These are phyloP conservation scores for Melanophora roralis DNA, from an alignment of 2,888 invertebrate species.

Conservation along the genomic window DNA sequence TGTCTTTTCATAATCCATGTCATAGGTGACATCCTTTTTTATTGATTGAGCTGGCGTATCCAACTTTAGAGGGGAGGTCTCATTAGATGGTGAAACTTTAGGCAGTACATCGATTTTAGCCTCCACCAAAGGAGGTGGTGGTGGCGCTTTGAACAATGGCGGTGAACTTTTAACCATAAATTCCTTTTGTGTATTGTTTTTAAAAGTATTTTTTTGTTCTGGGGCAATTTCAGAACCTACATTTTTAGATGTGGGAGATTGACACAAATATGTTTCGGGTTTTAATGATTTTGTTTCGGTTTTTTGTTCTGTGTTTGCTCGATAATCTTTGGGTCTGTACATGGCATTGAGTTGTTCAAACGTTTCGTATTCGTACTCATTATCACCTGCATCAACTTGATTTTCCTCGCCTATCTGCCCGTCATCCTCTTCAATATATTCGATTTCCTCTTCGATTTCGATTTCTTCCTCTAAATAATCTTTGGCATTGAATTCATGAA, in stretches of 20 bases:
- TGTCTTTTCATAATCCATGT: slow-evolving; percentile 32
- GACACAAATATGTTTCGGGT: slow-evolving; percentile 33
- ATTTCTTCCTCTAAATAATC: slow-evolving; percentile 73
- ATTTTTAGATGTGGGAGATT: slow-evolving; percentile 24
- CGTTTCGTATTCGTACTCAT: slow-evolving; percentile 71
- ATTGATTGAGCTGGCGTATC: background rate
- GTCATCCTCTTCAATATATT: slow-evolving; percentile 73
- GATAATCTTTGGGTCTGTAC: slow-evolving; percentile 67
- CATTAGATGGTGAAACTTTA: slow-evolving; percentile 24
- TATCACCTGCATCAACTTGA: slow-evolving; percentile 63
- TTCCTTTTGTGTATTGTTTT: slow-evolving; percentile 4
- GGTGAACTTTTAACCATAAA: background rate
- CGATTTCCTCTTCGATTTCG: slow-evolving; percentile 72
- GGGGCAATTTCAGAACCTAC: background rate
- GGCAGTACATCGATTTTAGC: slow-evolving; percentile 20
- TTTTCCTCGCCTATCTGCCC: slow-evolving; percentile 65
- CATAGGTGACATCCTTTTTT: slow-evolving; percentile 29
- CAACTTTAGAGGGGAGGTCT: background rate
- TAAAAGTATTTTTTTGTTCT: slow-evolving; percentile 2
- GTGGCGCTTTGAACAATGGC: slow-evolving; percentile 58
- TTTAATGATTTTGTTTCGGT: slow-evolving; percentile 69
- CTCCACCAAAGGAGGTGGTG: slow-evolving; percentile 43
- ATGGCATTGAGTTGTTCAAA: slow-evolving; percentile 74
- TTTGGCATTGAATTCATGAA: slow-evolving; percentile 56
- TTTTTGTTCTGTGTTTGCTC: slow-evolving; percentile 59